Percentiles rank a stretch among this genome's conserved stretches.
These are phyloP conservation scores for Rhopalosiphum padi DNA, from an alignment of 1,140 invertebrate species.

Conservation along the genomic window DNA sequence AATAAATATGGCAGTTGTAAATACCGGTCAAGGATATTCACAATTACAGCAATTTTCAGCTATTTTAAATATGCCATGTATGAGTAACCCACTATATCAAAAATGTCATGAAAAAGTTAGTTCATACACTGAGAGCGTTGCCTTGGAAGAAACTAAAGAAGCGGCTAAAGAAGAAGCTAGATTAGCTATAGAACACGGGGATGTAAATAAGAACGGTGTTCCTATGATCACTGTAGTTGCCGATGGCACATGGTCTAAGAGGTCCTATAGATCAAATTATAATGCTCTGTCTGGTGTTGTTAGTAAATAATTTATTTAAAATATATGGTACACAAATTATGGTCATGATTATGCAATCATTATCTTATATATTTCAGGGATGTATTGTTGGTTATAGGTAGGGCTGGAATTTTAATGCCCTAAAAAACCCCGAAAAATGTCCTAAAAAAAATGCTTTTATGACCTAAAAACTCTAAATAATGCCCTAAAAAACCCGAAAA, in stretches of 20 bases:
- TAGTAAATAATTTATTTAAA: not conserved
- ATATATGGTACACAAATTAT: slow-evolving; percentile 1
- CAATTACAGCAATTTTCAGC: slow-evolving; percentile 17
- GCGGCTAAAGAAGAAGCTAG: slow-evolving; percentile 12
- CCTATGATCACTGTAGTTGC: not conserved
- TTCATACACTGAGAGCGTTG: not conserved
- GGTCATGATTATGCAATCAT: not conserved
- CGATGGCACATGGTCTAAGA: not conserved
- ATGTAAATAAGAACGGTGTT: not conserved
- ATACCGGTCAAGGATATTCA: not conserved
- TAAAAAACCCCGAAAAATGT: no score
- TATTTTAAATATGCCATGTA: slow-evolving; percentile 25
- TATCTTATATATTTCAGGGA: not conserved
- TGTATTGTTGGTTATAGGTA: slow-evolving; percentile 39
- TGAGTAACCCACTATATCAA: slow-evolving; percentile 18
- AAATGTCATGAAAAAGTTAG: not conserved
- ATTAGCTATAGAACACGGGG: slow-evolving; percentile 8
- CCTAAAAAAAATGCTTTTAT: no score
- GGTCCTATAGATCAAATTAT: not conserved
- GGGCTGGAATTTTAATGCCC: no score
- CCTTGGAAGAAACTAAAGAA: slow-evolving; percentile 5
- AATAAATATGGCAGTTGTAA: not conserved
- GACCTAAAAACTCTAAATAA: no score
- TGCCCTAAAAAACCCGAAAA: no score
- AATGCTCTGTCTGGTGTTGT: slow-evolving; percentile 19